Evolutionary conservation across 2,888 invertebrate species (phyloP).

Genomic region (Trilocha varians): DNA sequence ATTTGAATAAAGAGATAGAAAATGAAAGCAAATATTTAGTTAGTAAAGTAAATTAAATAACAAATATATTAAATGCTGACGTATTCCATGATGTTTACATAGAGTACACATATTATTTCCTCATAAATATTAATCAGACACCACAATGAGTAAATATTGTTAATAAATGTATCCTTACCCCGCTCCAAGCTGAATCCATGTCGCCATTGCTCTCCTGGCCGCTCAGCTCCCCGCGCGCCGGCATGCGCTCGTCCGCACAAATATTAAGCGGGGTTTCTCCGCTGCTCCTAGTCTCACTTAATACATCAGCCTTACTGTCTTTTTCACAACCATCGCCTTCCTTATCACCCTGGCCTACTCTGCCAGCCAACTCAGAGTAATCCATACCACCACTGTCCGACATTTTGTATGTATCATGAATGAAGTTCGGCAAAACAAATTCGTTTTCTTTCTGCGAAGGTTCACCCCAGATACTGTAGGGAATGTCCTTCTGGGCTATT

Average conservation of each 20-base stretch:
- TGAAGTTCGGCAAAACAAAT: constrained; percentile 60
- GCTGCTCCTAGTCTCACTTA: constrained; percentile 48
- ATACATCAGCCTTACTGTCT: constrained; percentile 53
- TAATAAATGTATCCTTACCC: constrained; percentile 61
- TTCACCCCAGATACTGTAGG: constrained; percentile 54
- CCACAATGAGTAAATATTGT: background rate
- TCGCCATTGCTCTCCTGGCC: constrained; percentile 90
- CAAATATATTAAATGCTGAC: no score
- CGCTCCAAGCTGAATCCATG: constrained; percentile 83
- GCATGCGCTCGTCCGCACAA: constrained; percentile 89
- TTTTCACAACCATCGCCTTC: constrained; percentile 34
- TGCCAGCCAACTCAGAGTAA: constrained; percentile 38
- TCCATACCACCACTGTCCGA: constrained; percentile 46
- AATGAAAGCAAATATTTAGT: no score
- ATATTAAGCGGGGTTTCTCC: constrained; percentile 75
- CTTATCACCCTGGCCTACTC: constrained; percentile 21
- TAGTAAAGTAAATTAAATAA: no score
- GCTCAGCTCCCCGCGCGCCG: constrained; percentile 87
- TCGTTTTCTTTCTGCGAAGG: constrained; percentile 54
- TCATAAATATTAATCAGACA: background rate
- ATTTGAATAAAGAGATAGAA: no score
- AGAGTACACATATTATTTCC: constrained; percentile 4
- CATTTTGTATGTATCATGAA: constrained; percentile 63
- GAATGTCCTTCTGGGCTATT: constrained; percentile 29
- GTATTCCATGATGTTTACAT: no score